Base-by-base conservation (phyloP, 1,140 invertebrate genomes). In the Zaprionus capensis region DNA sequence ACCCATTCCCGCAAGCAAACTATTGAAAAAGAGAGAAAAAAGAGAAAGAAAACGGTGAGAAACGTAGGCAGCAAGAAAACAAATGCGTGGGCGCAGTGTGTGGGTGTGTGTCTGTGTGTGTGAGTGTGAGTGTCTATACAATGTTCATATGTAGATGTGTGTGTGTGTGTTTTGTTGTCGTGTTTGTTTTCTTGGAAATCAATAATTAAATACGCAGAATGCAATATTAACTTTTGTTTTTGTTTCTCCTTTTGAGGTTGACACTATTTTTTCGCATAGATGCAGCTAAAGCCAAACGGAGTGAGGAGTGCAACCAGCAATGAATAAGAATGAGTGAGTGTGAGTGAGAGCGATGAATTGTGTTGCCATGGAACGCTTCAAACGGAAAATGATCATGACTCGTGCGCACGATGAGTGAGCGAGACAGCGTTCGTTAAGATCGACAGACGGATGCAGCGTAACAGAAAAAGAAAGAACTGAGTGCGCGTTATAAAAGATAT, bases 1-100 rank as follows among this genome's bases (percentile, higher is more conserved):
- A 84, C 76, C 85, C 84, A 81, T 80, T 77, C 85, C 82, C 82
- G 77, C 86, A 91, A 82, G 85, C 85, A 81, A 80, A 82, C 79
- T 85, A 76, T 78, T 81, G 71, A 71, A 73, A 81, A 67, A 77
- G 67, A 77, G 70, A 79, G 69, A 82, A 70, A 66, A 69, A 78
- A 74, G 59, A 78, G 67, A 81, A 76, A 76, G 46, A 71, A 78
- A 49, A 70, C 17, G 53, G 59, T 75, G 72, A 75, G 67, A 75
- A 70, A 75, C 59, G 59, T 58, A 79, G 68, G 55, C 63, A 56
- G 62, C 65, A 74, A 46, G 49, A 76, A 63, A 71, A 28, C 51
- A 80, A 76, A 66, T 67, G 70, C 31, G 70, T 72, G 44, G 41
- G 63, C 31, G 36, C 44, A 12, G 34, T 44, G 15, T 36, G 28